Base-by-base conservation (phyloP, 92 coral and sea anemone genomes). In the Umimayanthus chanpuru region DNA sequence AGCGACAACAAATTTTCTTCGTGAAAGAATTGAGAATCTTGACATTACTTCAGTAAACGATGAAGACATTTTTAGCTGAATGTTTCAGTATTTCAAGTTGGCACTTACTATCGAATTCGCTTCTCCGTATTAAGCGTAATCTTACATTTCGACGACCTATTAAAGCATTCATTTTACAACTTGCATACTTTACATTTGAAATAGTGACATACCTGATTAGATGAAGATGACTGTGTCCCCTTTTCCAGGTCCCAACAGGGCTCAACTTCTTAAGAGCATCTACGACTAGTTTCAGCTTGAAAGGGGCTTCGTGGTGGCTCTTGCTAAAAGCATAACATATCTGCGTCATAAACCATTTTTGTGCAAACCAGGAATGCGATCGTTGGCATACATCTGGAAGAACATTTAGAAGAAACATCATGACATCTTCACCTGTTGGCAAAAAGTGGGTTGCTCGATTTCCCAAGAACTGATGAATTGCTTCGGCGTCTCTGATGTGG, bases 401-500 rank as follows among this genome's bases (percentile, higher is more conserved):
- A 77, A 44, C 81, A 41, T 40, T 39, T 12, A 77, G 18, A 5
- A 77, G 81, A 77, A 43, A 77, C 7, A 2, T 18, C 30, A 77
- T n/a, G 30, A 25, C 25, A 41, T 77, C 56, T 32, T 77, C 81
- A 44, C 18, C 32, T 77, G 18, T 5, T 1, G 81, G 61, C 7
- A 77, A 41, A 20, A 21, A 9, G 38, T 8, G 7, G 16, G 14
- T 9, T n/a, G 64, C 81, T 20, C 2, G 58, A 43, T 10, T 77
- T 25, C 81, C 81, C 29, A 77, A 47, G 6, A 20, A 77, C 38
- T 77, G 81, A 21, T 77, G 81, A 25, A 77, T 77, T 77, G 58
- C 8, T 41, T 77, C 30, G 16, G 44, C 15, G 2, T 77, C 58
- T 12, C 32, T 43, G 64, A 77, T 11, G 16, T 29, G 30, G 14